A percentile compares a stretch with the other conserved stretches of the same genome.
These are phyloP conservation scores for Aphis gossypii DNA, from an alignment of 1,140 invertebrate genomes.

Conservation along the genomic window DNA sequence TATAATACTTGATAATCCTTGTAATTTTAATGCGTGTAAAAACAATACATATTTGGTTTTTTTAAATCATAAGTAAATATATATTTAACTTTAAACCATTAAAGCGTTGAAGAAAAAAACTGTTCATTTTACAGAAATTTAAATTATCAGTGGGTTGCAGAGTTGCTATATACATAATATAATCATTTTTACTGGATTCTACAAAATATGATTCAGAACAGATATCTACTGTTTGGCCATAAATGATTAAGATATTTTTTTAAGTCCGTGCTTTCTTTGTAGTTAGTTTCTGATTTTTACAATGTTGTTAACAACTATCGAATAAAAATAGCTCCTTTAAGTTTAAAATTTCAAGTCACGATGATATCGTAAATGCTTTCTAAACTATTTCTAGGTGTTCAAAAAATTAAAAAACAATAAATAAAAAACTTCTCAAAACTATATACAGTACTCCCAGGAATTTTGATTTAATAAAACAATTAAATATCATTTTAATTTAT, in stretches of 20 bases:
- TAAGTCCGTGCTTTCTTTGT: not conserved
- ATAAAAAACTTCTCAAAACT: no score
- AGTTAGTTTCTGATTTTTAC: not conserved
- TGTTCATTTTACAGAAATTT: not conserved
- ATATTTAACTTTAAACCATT: not conserved
- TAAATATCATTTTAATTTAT: no score
- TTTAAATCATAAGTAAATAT: not conserved
- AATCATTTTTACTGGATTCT: not conserved
- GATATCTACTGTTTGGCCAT: not conserved
- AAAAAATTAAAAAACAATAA: no score
- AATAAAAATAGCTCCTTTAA: not conserved
- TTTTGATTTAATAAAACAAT: no score
- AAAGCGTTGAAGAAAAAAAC: not conserved
- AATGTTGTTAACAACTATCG: not conserved
- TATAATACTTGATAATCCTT: slow-evolving; percentile 7
- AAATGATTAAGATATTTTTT: not conserved
- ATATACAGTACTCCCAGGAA: no score
- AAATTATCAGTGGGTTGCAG: not conserved
- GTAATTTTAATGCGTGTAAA: not conserved
- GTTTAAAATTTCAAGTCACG: no score
- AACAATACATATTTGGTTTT: not conserved
- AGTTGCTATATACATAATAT: not conserved
- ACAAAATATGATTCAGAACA: not conserved
- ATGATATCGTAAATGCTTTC: no score
- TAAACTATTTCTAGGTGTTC: no score